These are phyloP conservation scores for Drosophila peninsularis DNA, from an alignment of 2,888 invertebrate genomes.

Conservation along the genomic window DNA sequence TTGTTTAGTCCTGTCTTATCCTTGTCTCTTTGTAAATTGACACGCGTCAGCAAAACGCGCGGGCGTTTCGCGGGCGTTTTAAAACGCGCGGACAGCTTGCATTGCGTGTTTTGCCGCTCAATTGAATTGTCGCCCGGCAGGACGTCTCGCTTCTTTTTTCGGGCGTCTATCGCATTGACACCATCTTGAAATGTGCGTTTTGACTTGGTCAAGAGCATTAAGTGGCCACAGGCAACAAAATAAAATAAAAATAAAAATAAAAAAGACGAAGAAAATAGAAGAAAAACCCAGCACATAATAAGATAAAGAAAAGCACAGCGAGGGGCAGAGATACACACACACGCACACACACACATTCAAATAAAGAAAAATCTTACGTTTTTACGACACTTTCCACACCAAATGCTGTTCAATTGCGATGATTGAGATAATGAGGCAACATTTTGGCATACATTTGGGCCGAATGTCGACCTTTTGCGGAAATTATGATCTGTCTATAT, in stretches of 20 bases:
- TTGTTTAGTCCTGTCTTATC: conserved; percentile 53
- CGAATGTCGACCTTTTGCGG: conserved; percentile 65
- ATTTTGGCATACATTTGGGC: conserved; percentile 50
- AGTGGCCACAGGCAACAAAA: conserved; percentile 49
- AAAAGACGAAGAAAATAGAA: background rate
- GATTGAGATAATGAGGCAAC: conserved; percentile 74
- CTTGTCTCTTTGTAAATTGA: conserved; percentile 15
- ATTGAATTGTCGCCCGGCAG: conserved; percentile 60
- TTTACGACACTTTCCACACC: conserved; percentile 75
- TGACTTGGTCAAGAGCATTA: conserved; percentile 61
- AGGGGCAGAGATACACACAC: conserved; percentile 29
- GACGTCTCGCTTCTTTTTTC: conserved; percentile 15
- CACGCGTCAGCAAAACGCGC: conserved; percentile 14
- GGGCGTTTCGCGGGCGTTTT: conserved; percentile 48
- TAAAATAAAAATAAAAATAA: conserved; percentile 10
- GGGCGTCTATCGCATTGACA: conserved; percentile 62
- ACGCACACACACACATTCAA: conserved; percentile 16
- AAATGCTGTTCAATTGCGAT: conserved; percentile 72
- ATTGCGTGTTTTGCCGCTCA: conserved; percentile 49
- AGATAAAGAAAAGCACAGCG: conserved; percentile 24
- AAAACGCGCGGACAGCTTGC: conserved; percentile 40
- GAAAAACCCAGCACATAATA: conserved; percentile 20
- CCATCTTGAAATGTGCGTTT: conserved; percentile 67
- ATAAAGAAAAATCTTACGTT: conserved; percentile 38
- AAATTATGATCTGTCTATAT: conserved; percentile 67